Base-by-base conservation (phyloP, 2,888 invertebrate genomes). In the Cremastinae sp. region DNA sequence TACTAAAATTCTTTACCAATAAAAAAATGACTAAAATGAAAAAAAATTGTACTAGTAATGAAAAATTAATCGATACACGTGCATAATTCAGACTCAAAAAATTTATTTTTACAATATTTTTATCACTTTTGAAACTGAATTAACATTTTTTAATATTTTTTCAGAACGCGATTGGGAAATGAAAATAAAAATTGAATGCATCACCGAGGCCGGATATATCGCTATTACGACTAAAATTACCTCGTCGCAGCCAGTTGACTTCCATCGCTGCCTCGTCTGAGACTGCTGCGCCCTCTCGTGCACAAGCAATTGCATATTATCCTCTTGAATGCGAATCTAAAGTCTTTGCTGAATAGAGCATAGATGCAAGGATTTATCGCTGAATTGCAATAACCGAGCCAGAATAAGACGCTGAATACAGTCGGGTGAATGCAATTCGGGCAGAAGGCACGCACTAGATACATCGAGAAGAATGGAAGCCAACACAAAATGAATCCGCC, bases 301-400 rank as follows among this genome's bases (percentile, higher is more conserved):
- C 95, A 96, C 90, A 95, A 94, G 85, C 95, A 96, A 84, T 94
- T 94, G 90, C 97, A 97, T 81, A 98, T 95, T 82, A 98, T 96
- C 82, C 95, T 94, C 90, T 97, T 97, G 91, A 98, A 98, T 20
- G 98, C 98, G 87, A 96, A 96, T 75, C 98, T 94, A 90, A 98
- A 98, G 91, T 98, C 98, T 90, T 96, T 96, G 59, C 97, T 97
- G 91, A 98, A 98, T 74, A 97, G 92, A 3, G 97, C 98, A 90
- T 98, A 98, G 79, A 98, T 97, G 88, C 97, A 94, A 0, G 98
- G 98, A 89, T 98, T 98, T 81, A 98, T 95, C 2, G 98, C 98
- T 0, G 97, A 97, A 90, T 98, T 98, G 91, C 97, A 97, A 91
- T 98, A 98, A 0, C 98, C 99, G 78, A 99, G 92, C 98, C 98